A percentile compares a stretch with the other conserved stretches of the same genome.
Conservation (phyloP, 2,888 invertebrate species). For the Oligia latruncula region DNA sequence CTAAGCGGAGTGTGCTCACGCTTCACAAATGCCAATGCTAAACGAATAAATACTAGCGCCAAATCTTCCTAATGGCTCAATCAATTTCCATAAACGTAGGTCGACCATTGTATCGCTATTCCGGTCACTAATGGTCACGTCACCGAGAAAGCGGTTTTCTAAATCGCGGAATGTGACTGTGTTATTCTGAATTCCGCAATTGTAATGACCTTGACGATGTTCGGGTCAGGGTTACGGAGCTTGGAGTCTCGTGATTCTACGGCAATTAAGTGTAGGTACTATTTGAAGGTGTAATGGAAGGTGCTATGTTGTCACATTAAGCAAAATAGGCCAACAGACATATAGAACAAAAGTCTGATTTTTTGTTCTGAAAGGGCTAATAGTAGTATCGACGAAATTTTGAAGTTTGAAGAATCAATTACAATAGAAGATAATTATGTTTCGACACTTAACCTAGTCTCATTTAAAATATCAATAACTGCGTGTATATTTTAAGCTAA, state of each 20-base stretch:
- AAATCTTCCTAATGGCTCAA: slow-evolving; percentile 20
- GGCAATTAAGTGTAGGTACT: not conserved
- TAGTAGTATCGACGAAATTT: too few relatives aligned
- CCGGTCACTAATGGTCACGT: slow-evolving; percentile 43
- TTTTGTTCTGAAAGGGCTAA: not conserved
- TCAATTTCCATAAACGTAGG: slow-evolving; percentile 33
- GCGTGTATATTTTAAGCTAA: too few relatives aligned
- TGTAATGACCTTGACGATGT: slow-evolving; percentile 40
- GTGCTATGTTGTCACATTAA: not conserved
- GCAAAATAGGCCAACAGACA: not conserved
- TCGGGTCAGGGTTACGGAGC: slow-evolving; percentile 44
- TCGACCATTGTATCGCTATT: slow-evolving; percentile 33
- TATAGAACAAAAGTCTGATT: not conserved
- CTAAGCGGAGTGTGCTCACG: not conserved
- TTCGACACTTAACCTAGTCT: too few relatives aligned
- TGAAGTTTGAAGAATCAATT: not conserved
- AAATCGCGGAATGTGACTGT: slow-evolving; percentile 51
- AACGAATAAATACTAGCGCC: slow-evolving; percentile 18
- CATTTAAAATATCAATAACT: too few relatives aligned
- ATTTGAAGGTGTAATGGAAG: slow-evolving; percentile 17
- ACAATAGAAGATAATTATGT: not conserved
- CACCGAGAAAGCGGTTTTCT: slow-evolving; percentile 57
- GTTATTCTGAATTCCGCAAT: slow-evolving; percentile 41
- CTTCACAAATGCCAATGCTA: slow-evolving; percentile 14
- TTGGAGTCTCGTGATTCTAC: slow-evolving; percentile 27